A percentile compares a stretch with the other conserved stretches of the same genome.
phyloP scores from a whole-genome alignment of 2,797 vertebrate genomes.

The Delichon dasypus region DNA sequence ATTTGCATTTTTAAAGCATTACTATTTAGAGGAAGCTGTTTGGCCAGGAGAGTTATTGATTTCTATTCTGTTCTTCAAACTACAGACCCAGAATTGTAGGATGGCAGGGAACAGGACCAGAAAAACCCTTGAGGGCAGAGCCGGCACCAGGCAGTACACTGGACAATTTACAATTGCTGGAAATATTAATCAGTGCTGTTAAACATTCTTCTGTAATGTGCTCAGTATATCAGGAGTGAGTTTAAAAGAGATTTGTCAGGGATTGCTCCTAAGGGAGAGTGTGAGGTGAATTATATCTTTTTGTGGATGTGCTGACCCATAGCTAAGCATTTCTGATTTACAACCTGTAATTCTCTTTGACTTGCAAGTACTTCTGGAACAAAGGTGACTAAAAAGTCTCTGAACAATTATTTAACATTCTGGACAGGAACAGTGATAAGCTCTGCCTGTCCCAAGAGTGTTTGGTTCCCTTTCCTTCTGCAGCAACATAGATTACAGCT shows the following conservation, averaged over 20 bases:
- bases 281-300: neutral
- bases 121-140: neutral
- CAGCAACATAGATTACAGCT: neutral
- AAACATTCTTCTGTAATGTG: slow-evolving; percentile 4
- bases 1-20: slow-evolving; percentile 10
- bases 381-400: slow-evolving; percentile 16
- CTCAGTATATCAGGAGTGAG: neutral
- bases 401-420: slow-evolving; percentile 8
- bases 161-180: neutral
- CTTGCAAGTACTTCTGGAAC: neutral
- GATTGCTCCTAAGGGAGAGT: neutral
- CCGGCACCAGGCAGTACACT: neutral
- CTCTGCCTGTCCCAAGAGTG: neutral
- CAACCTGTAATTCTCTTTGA: slow-evolving; percentile 27
- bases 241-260: slow-evolving; percentile 23
- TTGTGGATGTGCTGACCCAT: neutral
- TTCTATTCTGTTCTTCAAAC: neutral
- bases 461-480: neutral
- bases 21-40: neutral
- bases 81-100: neutral
- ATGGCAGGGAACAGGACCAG: neutral
- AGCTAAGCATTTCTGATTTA: slow-evolving; percentile 23
- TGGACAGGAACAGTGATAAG: neutral
- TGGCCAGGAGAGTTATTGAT: neutral
- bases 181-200: slow-evolving; percentile 37